A percentile compares a stretch with the other conserved stretches of the same genome.
These are phyloP conservation scores for Nyleta sp. DNA, from an alignment of 2,888 invertebrate species.

Conservation along the genomic window DNA sequence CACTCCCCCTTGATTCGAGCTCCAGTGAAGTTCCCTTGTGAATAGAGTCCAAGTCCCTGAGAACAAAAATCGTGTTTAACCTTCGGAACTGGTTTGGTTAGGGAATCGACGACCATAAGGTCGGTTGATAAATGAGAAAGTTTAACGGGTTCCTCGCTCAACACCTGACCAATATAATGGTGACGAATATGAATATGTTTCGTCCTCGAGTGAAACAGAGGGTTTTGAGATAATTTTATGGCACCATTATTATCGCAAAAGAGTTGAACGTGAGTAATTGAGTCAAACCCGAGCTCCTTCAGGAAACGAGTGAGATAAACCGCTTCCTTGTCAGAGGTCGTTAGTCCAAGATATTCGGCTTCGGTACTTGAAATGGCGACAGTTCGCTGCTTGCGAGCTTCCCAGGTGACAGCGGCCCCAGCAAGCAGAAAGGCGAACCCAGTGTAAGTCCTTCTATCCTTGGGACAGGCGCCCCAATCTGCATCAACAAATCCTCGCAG, in stretches of 20 bases:
- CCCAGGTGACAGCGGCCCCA: background rate
- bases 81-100: no score
- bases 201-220: conserved; percentile 16
- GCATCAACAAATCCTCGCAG: background rate
- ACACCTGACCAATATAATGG: conserved; percentile 7
- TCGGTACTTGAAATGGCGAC: conserved; percentile 33
- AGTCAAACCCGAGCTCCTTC: conserved; percentile 1
- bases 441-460: background rate
- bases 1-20: no score
- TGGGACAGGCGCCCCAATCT: background rate
- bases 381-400: conserved; percentile 15
- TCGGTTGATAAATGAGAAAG: no score
- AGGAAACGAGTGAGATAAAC: conserved; percentile 19
- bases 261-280: background rate
- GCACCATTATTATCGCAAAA: conserved; percentile 32
- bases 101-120: no score
- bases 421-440: background rate
- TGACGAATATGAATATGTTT: conserved; percentile 36
- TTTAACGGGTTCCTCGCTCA: no score
- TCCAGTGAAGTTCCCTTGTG: no score
- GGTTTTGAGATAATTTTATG: conserved; percentile 16
- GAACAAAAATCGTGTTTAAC: no score
- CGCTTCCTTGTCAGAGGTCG: conserved; percentile 10
- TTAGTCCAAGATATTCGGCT: conserved; percentile 31
- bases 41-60: no score